A percentile compares a stretch with the other conserved stretches of the same genome.
Conservation (phyloP, 2,797 vertebrate species). For the Balearica regulorum region DNA sequence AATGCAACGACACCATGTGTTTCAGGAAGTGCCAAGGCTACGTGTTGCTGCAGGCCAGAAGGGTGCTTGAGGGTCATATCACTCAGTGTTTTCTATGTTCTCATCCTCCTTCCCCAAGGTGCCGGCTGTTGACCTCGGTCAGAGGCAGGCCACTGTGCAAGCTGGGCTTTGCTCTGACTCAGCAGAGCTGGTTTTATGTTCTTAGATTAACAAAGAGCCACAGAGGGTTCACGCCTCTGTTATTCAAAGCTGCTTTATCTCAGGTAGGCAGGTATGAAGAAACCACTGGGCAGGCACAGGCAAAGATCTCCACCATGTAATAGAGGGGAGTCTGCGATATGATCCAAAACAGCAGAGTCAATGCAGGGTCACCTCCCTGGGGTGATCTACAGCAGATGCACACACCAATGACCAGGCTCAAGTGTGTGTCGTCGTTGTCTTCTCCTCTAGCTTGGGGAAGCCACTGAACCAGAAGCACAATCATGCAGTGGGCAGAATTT, state of each 20-base stretch:
- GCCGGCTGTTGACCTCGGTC: background rate
- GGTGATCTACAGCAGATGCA: background rate
- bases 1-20: rapidly evolving
- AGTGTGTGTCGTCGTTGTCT: background rate
- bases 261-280: background rate
- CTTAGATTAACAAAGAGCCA: background rate
- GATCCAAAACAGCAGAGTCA: background rate
- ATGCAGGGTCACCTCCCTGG: background rate
- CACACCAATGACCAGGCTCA: background rate
- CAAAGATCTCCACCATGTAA: background rate
- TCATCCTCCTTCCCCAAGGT: background rate
- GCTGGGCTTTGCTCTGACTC: background rate
- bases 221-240: background rate
- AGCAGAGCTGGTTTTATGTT: background rate
- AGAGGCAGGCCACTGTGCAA: background rate
- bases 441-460: background rate
- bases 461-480: background rate
- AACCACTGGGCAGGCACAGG: background rate
- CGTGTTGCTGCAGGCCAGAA: background rate
- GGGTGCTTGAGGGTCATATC: background rate
- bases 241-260: background rate
- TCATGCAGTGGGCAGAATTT: background rate
- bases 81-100: background rate
- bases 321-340: rapidly evolving
- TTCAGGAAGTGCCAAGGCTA: background rate